phyloP scores from a whole-genome alignment of 2,113 vertebrate species.

The Scartelaos histophorus region DNA sequence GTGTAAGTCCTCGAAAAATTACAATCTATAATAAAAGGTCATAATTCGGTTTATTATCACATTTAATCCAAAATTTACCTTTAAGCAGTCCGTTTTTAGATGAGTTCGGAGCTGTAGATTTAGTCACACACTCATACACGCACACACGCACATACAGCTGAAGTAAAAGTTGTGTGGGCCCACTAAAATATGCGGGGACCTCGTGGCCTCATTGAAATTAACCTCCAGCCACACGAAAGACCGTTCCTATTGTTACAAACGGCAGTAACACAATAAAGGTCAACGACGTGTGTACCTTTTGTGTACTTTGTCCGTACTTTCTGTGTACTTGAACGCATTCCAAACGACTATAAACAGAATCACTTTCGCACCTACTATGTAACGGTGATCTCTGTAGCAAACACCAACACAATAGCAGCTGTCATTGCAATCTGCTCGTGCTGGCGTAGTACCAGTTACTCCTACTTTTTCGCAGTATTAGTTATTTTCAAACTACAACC shows the following conservation, averaged over 20 bases:
- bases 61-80: not conserved
- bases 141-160: not conserved
- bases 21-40: no score
- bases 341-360: constrained; percentile 1
- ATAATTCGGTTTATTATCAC: no score
- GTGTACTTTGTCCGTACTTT: not conserved
- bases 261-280: constrained; percentile 30
- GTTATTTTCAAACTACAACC: not conserved
- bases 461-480: not conserved
- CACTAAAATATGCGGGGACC: constrained; percentile 27
- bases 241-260: constrained; percentile 36
- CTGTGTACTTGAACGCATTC: not conserved
- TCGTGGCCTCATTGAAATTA: constrained; percentile 8
- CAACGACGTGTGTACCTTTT: not conserved
- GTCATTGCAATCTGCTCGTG: constrained; percentile 1
- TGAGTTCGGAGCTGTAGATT: not conserved
- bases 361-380: constrained; percentile 3
- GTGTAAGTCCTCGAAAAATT: no score
- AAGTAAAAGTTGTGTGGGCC: constrained; percentile 19
- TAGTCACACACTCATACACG: not conserved
- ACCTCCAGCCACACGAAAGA: constrained; percentile 36
- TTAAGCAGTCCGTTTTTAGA: not conserved
- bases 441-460: not conserved
- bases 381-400: constrained; percentile 5
- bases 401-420: constrained; percentile 2